Conservation (phyloP, 2,797 vertebrate genomes). For the Hapalemur alaotrensis region DNA sequence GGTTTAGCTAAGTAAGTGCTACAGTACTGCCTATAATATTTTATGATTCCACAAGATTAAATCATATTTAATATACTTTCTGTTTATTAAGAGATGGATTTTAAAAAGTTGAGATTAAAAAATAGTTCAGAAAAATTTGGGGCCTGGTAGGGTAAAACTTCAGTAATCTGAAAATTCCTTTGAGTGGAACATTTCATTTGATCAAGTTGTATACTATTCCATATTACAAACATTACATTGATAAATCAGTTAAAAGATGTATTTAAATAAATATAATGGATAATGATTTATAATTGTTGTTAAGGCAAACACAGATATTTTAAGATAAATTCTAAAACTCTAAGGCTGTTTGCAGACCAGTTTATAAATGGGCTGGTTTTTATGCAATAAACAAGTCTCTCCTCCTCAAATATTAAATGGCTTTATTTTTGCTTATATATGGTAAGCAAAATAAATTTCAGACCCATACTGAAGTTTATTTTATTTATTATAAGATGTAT, state of each 20-base stretch:
- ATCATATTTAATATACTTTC: neutral
- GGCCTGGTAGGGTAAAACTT: constrained; percentile 1
- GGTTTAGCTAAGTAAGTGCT: neutral
- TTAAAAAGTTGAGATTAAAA: neutral
- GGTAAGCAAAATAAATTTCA: constrained; percentile 17
- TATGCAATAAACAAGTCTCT: neutral
- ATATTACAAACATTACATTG: neutral
- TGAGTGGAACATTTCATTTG: neutral
- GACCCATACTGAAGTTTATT: neutral
- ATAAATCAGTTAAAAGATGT: neutral
- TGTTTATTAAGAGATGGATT: constrained; percentile 11
- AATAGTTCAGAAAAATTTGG: neutral
- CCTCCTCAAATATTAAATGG: constrained; percentile 5
- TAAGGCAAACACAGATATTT: neutral
- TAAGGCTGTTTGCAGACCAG: neutral
- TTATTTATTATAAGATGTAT: neutral
- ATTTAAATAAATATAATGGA: constrained; percentile 2
- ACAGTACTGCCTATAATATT: neutral
- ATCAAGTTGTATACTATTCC: neutral
- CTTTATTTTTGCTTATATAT: neutral
- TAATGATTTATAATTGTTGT: neutral
- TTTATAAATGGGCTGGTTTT: constrained; percentile 5
- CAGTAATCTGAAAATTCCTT: constrained; percentile 13
- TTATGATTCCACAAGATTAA: neutral
- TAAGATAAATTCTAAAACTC: neutral